Evolutionary conservation across 2,888 invertebrate species (phyloP).

Genomic region (Sinohyriopsis cumingii): DNA sequence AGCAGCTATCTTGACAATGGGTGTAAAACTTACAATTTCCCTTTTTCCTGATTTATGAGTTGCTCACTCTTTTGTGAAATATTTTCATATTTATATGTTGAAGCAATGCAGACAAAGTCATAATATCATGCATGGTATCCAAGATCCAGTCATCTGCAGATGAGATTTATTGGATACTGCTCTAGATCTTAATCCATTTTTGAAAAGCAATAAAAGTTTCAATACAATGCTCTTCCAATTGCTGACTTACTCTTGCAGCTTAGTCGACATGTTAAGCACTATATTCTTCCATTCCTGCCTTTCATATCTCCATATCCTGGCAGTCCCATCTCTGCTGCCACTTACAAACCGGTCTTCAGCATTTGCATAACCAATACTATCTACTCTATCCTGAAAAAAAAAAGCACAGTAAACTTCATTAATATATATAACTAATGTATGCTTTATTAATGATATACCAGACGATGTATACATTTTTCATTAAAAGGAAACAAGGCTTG

Average conservation of each 20-base stretch:
- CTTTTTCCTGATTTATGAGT: too few species aligned
- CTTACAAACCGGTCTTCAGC: conserved; percentile 90
- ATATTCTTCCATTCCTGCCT: conserved; percentile 90
- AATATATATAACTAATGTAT: neutral
- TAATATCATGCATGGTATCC: too few species aligned
- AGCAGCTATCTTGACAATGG: too few species aligned
- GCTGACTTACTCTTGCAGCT: conserved; percentile 20
- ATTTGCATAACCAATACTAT: conserved; percentile 96
- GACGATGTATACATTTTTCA: neutral
- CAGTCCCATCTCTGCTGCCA: conserved; percentile 96
- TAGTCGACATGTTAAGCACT: conserved; percentile 76
- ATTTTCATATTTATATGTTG: too few species aligned
- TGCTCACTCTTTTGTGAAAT: too few species aligned
- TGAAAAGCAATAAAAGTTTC: too few species aligned
- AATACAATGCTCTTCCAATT: neutral
- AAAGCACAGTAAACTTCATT: neutral
- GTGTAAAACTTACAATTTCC: too few species aligned
- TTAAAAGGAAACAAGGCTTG: neutral
- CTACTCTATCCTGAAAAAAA: conserved; percentile 83
- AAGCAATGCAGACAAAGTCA: too few species aligned
- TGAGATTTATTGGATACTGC: too few species aligned
- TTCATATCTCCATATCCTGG: conserved; percentile 93
- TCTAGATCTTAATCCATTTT: too few species aligned
- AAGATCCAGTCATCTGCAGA: too few species aligned
- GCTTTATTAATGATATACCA: conserved; percentile 2